These are phyloP conservation scores for Argopecten irradians DNA, from an alignment of 1,140 invertebrate species.

Conservation along the genomic window DNA sequence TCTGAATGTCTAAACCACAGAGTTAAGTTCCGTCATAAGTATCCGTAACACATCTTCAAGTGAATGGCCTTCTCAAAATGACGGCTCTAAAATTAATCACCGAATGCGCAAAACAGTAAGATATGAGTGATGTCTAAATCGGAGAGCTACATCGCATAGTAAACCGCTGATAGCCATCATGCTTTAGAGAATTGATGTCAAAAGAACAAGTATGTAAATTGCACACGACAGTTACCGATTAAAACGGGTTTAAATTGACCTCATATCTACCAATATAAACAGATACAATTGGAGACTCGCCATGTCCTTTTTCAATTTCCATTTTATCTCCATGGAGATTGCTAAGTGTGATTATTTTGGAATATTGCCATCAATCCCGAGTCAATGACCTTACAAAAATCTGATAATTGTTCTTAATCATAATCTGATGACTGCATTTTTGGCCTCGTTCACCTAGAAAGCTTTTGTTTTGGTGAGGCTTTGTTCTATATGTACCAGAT, in stretches of 20 bases:
- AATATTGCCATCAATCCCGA: neutral
- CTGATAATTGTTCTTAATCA: neutral
- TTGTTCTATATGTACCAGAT: neutral
- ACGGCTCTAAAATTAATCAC: too few relatives aligned
- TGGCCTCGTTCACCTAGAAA: neutral
- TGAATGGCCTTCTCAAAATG: neutral
- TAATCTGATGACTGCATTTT: neutral
- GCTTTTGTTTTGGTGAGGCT: neutral
- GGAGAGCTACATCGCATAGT: neutral
- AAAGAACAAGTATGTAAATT: neutral
- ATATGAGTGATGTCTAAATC: neutral
- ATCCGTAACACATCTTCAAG: neutral
- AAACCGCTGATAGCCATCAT: neutral
- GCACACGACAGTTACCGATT: neutral
- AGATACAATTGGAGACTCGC: neutral
- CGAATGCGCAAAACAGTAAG: too few relatives aligned
- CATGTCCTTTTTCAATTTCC: neutral
- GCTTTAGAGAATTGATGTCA: neutral
- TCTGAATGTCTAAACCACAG: too few relatives aligned
- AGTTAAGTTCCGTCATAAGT: too few relatives aligned
- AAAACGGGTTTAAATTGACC: neutral
- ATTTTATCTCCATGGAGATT: neutral
- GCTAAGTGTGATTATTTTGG: neutral
- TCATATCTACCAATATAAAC: neutral
- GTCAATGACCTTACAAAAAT: conserved; percentile 11